Evolutionary conservation across 2,888 invertebrate genomes (phyloP).

Genomic region (Caenorhabditis sp.): DNA sequence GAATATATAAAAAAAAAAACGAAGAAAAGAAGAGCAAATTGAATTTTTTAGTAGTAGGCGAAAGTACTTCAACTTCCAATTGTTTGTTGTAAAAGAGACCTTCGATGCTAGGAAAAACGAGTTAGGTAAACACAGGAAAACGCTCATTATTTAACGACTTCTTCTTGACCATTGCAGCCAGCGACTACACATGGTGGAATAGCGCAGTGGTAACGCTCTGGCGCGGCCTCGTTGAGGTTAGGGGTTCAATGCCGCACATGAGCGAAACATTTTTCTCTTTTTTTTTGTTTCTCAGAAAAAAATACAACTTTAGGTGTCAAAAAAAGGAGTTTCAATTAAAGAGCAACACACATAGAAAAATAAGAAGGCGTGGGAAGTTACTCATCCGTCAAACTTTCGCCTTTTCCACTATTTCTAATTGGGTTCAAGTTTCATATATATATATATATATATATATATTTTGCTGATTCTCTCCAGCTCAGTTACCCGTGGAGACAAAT

Average conservation of each 20-base stretch:
- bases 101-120: too few species aligned
- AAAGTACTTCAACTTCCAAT: background rate
- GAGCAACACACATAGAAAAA: background rate
- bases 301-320: too few species aligned
- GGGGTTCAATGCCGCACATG: too few species aligned
- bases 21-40: background rate
- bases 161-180: background rate
- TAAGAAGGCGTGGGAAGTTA: background rate
- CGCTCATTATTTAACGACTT: background rate
- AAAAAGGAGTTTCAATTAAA: background rate
- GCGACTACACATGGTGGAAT: background rate
- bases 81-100: background rate
- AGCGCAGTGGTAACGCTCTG: too few species aligned
- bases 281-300: too few species aligned
- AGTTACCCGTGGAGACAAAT: too few species aligned
- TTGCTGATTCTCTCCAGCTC: too few species aligned
- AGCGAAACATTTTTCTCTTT: background rate
- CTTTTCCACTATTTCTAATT: background rate
- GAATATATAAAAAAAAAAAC: background rate
- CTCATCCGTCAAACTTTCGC: background rate
- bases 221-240: too few species aligned
- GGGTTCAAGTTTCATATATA: background rate
- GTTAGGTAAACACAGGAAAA: background rate
- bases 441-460: too few species aligned
- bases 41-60: too few species aligned